Evolutionary conservation across 2,113 vertebrate species (phyloP), one percentile per base, ranked within the genome.

Genomic region (Neotragus moschatus): DNA sequence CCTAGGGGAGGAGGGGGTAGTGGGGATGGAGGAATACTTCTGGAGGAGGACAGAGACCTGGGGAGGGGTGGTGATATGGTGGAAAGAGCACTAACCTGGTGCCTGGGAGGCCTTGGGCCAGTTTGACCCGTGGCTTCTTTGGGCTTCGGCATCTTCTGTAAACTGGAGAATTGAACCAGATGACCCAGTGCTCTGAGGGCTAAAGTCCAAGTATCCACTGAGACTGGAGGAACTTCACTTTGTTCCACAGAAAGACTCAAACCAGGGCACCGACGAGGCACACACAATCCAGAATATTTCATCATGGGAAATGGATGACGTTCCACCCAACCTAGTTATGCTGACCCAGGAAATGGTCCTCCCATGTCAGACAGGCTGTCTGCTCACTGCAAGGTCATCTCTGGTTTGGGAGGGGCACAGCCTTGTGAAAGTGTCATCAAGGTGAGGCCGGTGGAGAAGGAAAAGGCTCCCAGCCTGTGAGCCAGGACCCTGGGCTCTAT

Each of bases 101-200:
- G 1, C 47, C 53, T 0, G 4, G 4, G 28, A 66, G 33, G 26
- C 17, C n/a, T 1, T 0, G 12, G 4, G 19, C 26, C 39, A 6
- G 3, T n/a, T 10, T 2, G 16, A 28, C 56, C 39, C 21, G 9
- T 2, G 6, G 7, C 47, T 56, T 47, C 75, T 61, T 39, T 56
- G 23, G 58, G 55, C 21, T 63, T 90, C 21, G 10, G 2, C 36
- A 51, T 88, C 77, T 2, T 61, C 23, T 75, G 80, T 28, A 88
- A 85, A 49, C 19, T 15, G 33, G 33, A 55, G 30, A 77, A 60
- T 3, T 60, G 39, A 80, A 36, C 26, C 63, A 47, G 33, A 7
- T 6, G 81, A 56, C 21, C n/a, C 15, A 23, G 36, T 2, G 13
- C 55, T n/a, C 36, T 4, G 3, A 82, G 25, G 47, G 23, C 45